Evolutionary conservation across 2,888 invertebrate genomes (phyloP).

Genomic region (Zaprionus lineosus): DNA sequence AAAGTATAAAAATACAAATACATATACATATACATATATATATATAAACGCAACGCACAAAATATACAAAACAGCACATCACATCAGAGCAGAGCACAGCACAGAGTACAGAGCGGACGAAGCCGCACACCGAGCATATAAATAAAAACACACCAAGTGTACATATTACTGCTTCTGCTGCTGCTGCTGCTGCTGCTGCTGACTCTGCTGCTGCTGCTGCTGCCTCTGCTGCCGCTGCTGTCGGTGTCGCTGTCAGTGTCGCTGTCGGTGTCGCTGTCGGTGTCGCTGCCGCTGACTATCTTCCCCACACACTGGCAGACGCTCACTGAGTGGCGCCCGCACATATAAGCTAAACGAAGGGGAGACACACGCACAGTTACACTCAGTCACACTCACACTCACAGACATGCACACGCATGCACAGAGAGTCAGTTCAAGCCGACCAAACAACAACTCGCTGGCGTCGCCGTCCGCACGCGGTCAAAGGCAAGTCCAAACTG

Average conservation of each 20-base stretch:
- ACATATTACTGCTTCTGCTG: slow-evolving; percentile 39
- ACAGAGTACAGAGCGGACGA: slow-evolving; percentile 19
- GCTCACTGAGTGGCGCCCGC: slow-evolving; percentile 35
- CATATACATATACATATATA: slow-evolving; percentile 32
- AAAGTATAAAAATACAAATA: slow-evolving; percentile 43
- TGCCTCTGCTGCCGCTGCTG: slow-evolving; percentile 7
- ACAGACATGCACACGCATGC: slow-evolving; percentile 32
- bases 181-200: slow-evolving; percentile 5
- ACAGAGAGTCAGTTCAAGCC: slow-evolving; percentile 48
- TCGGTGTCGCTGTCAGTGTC: too few relatives aligned
- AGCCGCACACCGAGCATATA: slow-evolving; percentile 55
- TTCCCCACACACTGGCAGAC: slow-evolving; percentile 1
- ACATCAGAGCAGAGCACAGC: slow-evolving; percentile 13
- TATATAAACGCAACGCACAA: slow-evolving; percentile 46
- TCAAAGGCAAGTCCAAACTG: slow-evolving; percentile 74
- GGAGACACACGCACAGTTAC: slow-evolving; percentile 26
- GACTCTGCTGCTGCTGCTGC: slow-evolving; percentile 11
- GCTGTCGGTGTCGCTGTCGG: slow-evolving; percentile 7
- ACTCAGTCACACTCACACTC: slow-evolving; percentile 13
- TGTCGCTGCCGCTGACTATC: neutral
- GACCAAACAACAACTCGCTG: slow-evolving; percentile 57
- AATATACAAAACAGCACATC: slow-evolving; percentile 46
- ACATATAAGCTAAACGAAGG: slow-evolving; percentile 14
- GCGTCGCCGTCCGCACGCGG: slow-evolving; percentile 70
- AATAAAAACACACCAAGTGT: slow-evolving; percentile 70